Evolutionary conservation across 2,888 invertebrate genomes (phyloP).

Genomic region (Drosophila robusta): DNA sequence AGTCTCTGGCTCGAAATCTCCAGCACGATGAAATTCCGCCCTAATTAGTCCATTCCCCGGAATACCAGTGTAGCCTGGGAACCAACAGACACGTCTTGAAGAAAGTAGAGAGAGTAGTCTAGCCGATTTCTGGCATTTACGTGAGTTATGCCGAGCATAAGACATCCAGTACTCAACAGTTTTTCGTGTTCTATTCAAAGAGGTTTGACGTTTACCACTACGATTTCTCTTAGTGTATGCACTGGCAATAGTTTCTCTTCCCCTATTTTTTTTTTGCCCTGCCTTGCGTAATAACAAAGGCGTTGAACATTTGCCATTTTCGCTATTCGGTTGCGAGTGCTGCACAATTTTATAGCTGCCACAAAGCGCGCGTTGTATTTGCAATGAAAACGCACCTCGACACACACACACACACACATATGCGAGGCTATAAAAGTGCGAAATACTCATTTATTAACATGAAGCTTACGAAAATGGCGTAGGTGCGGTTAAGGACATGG

Average conservation of each 20-base stretch:
- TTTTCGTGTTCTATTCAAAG: neutral
- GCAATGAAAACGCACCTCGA: constrained; percentile 61
- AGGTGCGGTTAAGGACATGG: constrained; percentile 62
- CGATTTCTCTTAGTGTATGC: constrained; percentile 40
- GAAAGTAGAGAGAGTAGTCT: too few species aligned
- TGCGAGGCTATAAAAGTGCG: constrained; percentile 63
- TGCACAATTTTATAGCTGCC: constrained; percentile 65
- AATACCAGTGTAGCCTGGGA: too few species aligned
- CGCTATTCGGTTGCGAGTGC: constrained; percentile 52
- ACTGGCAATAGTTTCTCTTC: constrained; percentile 45
- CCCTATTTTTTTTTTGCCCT: constrained; percentile 14
- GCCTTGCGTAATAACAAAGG: constrained; percentile 60
- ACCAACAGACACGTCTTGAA: too few species aligned
- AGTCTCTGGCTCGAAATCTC: too few species aligned
- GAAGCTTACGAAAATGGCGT: constrained; percentile 66
- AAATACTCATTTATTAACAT: constrained; percentile 71
- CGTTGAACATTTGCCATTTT: constrained; percentile 59
- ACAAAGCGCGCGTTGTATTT: constrained; percentile 53
- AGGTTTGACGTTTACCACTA: too few species aligned
- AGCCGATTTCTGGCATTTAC: too few species aligned
- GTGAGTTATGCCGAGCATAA: too few species aligned
- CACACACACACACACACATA: constrained; percentile 27
- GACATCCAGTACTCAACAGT: too few species aligned
- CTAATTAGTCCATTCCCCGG: too few species aligned
- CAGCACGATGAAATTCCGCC: too few species aligned